Conservation (phyloP, 2,888 invertebrate species). For the Philereme transversata region DNA sequence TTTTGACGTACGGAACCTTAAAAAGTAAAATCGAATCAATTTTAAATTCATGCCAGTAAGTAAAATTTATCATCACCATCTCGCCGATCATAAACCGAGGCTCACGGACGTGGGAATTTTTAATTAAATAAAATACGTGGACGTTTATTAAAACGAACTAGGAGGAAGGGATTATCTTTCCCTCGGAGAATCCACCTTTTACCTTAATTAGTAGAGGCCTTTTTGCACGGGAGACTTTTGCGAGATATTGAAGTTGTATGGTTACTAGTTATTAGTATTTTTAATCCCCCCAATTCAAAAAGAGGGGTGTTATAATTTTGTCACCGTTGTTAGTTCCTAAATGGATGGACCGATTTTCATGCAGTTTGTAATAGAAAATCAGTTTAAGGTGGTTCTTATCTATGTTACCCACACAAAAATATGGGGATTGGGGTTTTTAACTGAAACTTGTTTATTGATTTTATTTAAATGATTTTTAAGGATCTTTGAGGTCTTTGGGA, state of each 20-base stretch:
- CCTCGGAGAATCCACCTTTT: slow-evolving; percentile 32
- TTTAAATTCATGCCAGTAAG: slow-evolving; percentile 3
- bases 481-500: no score
- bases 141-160: slow-evolving; percentile 61
- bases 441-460: no score
- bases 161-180: slow-evolving; percentile 57
- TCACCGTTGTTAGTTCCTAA: no score
- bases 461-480: no score
- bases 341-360: no score
- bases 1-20: background rate
- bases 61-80: slow-evolving; percentile 10
- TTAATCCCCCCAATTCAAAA: no score
- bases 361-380: no score
- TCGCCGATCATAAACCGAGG: slow-evolving; percentile 27
- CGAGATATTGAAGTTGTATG: slow-evolving; percentile 9
- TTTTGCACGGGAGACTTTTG: slow-evolving; percentile 23
- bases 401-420: no score
- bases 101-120: slow-evolving; percentile 55
- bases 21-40: background rate
- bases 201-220: slow-evolving; percentile 34
- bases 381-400: no score
- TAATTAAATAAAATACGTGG: slow-evolving; percentile 65
- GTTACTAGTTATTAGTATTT: background rate
- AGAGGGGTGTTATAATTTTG: no score
- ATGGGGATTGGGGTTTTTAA: no score